Evolutionary conservation across 2,797 vertebrate species (phyloP), one percentile per base, ranked within the genome.

Genomic region (Sebastes iracundus): DNA sequence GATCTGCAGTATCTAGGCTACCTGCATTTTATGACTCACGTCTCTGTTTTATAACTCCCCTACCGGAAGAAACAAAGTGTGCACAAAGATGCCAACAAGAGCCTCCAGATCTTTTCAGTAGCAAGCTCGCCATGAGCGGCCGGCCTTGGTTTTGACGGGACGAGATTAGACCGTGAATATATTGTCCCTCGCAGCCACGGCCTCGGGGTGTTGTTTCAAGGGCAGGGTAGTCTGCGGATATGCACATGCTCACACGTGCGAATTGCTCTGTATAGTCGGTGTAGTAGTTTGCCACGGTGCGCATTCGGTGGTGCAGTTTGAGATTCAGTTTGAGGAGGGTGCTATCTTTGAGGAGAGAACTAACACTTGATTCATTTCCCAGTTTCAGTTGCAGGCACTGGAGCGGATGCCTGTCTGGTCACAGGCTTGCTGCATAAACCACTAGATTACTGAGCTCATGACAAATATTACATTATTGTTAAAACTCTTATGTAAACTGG

Each of bases 21-120:
- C 83, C 64, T 90, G 85, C 86, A 64, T 89, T 84, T 77, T 80
- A 84, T 94, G 92, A 93, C 85, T 92, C 88, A 92, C 42, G 25
- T 71, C 67, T 77, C 27, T 90, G 78, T 92, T 90, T 91, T 89
- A 91, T 89, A 90, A 90, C 82, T 77, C 65, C 60, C 18, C 35
- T 35, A 8, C 64, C 59, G 56, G 53, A 84, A 74, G 85, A 81
- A 83, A 80, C 65, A 72, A 58, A 72, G 61, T 61, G 63, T 27
- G 61, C 63, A 64, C 61, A 35, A 58, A 55, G 59, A 82, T 76
- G 72, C 70, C 74, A 79, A 55, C 20, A 59, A 60, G 42, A 80
- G 60, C 30, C 63, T 56, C 33, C 23, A 55, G 55, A 79, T 88
- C 53, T 74, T 77, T 84, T 77, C 52, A 84, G 20, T 9, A 49